phyloP scores from a whole-genome alignment of 2,797 vertebrate species.

The Tadarida brasiliensis region DNA sequence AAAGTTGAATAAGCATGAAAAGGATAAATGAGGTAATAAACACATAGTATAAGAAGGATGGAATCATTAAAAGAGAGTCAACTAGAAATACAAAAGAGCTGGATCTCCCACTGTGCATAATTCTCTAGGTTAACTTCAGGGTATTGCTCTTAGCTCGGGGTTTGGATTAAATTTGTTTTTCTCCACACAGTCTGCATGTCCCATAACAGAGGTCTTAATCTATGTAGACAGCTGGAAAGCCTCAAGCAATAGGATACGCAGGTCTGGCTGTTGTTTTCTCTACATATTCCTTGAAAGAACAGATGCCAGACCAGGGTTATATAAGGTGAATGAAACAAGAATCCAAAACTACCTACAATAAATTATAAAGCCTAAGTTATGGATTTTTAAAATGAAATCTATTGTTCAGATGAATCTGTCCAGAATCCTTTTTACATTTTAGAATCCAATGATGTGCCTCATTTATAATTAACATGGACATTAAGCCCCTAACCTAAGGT shows the following conservation, averaged over 20 bases:
- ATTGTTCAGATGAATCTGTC: background rate
- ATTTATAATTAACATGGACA: background rate
- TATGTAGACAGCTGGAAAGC: background rate
- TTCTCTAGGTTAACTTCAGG: background rate
- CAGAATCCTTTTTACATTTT: background rate
- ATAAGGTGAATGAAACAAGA: background rate
- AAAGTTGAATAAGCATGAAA: background rate
- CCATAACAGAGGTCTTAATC: constrained; percentile 11
- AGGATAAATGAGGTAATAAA: background rate
- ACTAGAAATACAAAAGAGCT: background rate
- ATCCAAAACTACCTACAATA: background rate
- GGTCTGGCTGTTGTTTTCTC: background rate
- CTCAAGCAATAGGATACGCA: background rate
- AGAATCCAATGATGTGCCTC: background rate
- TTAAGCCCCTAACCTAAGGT: background rate
- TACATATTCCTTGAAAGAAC: background rate
- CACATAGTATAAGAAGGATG: background rate
- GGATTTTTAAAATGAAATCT: background rate
- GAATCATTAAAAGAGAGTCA: background rate
- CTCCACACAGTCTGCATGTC: background rate
- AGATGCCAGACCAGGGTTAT: background rate
- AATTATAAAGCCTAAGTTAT: background rate
- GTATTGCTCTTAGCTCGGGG: background rate
- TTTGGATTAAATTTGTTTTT: background rate
- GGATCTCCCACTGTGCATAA: background rate